These are phyloP conservation scores for Apotomis capreana DNA, from an alignment of 2,888 invertebrate species.

Conservation along the genomic window DNA sequence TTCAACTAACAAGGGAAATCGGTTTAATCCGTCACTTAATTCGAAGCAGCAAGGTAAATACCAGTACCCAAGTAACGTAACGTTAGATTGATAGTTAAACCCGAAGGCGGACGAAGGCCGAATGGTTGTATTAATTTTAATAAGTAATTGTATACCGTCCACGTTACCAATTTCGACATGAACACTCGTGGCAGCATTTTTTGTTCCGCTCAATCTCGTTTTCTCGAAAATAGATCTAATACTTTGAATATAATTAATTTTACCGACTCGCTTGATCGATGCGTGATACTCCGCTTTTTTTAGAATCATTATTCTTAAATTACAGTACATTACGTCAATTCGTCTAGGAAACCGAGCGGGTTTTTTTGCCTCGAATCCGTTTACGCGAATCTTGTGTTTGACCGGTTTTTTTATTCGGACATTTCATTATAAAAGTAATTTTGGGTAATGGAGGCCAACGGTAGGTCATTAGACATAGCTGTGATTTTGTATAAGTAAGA, in stretches of 20 bases:
- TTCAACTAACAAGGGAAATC: conserved; percentile 43
- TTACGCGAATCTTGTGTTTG: conserved; percentile 73
- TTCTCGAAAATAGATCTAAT: conserved; percentile 82
- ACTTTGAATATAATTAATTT: conserved; percentile 81
- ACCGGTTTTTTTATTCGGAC: conserved; percentile 55
- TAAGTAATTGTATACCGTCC: conserved; percentile 79
- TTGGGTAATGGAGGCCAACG: conserved; percentile 50
- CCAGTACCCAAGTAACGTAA: conserved; percentile 40
- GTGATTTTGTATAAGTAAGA: conserved; percentile 29
- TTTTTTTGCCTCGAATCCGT: conserved; percentile 64
- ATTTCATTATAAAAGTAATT: conserved; percentile 71
- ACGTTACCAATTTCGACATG: conserved; percentile 77
- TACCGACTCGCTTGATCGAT: conserved; percentile 75
- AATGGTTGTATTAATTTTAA: conserved; percentile 73
- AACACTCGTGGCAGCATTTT: conserved; percentile 71
- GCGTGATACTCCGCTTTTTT: conserved; percentile 73
- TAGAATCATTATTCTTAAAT: conserved; percentile 79
- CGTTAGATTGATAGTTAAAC: conserved; percentile 55
- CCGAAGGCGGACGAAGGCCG: conserved; percentile 64
- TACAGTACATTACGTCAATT: conserved; percentile 76
- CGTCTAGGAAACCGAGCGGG: conserved; percentile 67
- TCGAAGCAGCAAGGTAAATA: conserved; percentile 40
- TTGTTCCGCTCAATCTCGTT: conserved; percentile 75
- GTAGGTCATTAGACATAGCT: conserved; percentile 30
- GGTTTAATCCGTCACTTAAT: conserved; percentile 14